phyloP scores from a whole-genome alignment of 2,797 vertebrate species.

The Argentina silus region DNA sequence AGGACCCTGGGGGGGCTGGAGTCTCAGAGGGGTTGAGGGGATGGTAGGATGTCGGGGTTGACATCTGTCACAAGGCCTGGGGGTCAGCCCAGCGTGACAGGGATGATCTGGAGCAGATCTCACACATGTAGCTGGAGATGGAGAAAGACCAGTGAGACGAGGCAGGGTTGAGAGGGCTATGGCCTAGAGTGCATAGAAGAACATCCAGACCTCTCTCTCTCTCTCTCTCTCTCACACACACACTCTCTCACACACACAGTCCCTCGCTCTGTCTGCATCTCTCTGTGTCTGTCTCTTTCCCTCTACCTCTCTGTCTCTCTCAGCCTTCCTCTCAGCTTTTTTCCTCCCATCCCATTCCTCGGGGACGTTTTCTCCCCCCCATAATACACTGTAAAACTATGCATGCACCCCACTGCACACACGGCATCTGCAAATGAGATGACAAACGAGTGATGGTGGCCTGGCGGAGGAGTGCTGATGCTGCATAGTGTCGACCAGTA shows the following conservation, averaged over 20 bases:
- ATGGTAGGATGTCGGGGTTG: slow-evolving; percentile 18
- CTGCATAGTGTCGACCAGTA: slow-evolving; percentile 46
- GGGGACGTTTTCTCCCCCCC: slow-evolving; percentile 22
- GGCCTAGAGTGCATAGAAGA: background rate
- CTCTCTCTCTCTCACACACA: background rate
- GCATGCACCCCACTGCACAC: slow-evolving; percentile 41
- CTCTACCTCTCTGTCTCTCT: background rate
- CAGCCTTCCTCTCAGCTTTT: slow-evolving; percentile 1
- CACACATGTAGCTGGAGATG: slow-evolving; percentile 66
- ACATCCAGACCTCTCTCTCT: background rate
- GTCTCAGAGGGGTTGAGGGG: slow-evolving; percentile 57
- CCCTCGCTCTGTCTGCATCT: background rate
- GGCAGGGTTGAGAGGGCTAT: background rate
- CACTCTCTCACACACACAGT: background rate
- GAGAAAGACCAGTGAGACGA: slow-evolving; percentile 29
- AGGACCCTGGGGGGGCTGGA: slow-evolving; percentile 32
- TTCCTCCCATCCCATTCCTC: slow-evolving; percentile 3
- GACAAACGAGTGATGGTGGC: slow-evolving; percentile 61
- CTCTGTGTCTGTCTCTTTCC: background rate
- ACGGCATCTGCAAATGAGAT: slow-evolving; percentile 56
- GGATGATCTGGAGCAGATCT: slow-evolving; percentile 37
- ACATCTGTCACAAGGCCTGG: slow-evolving; percentile 41
- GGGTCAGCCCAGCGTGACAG: slow-evolving; percentile 59
- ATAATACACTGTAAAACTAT: slow-evolving; percentile 40
- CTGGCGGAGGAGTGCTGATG: slow-evolving; percentile 54